Conservation (phyloP, 1,140 invertebrate species). For the Chelonus insularis region DNA sequence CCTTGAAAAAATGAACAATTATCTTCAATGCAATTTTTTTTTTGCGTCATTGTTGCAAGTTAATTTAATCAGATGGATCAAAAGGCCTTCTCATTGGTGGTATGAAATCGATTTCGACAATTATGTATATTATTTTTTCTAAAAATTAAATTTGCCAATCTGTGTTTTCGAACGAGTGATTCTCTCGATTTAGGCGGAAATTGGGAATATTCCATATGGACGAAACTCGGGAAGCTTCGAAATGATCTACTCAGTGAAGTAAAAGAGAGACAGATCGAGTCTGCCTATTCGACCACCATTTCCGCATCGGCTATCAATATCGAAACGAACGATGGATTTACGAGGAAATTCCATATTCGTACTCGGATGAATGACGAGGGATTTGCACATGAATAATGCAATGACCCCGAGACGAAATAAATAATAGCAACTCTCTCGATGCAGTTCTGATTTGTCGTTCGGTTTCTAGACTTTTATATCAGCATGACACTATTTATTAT, state of each 20-base stretch:
- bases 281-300: constrained; percentile 29
- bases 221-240: not conserved
- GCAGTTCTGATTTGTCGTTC: not conserved
- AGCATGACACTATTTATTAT: not conserved
- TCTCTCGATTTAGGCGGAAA: no score
- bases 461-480: not conserved
- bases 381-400: constrained; percentile 42
- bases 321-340: constrained; percentile 31
- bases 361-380: constrained; percentile 39
- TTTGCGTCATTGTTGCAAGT: no score
- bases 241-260: not conserved
- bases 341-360: constrained; percentile 44
- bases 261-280: constrained; percentile 16
- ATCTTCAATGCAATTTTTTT: no score
- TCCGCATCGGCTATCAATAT: constrained; percentile 34
- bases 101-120: no score
- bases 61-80: no score
- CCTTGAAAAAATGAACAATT: no score
- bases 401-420: constrained; percentile 32
- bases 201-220: not conserved
- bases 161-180: no score
- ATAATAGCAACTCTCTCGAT: constrained; percentile 22
- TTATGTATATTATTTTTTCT: no score
- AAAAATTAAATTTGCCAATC: no score
- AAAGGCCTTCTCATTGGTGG: no score